A percentile compares a stretch with the other conserved stretches of the same genome.
These are phyloP conservation scores for Rhodophaea formosa DNA, from an alignment of 2,888 invertebrate species.

Conservation along the genomic window DNA sequence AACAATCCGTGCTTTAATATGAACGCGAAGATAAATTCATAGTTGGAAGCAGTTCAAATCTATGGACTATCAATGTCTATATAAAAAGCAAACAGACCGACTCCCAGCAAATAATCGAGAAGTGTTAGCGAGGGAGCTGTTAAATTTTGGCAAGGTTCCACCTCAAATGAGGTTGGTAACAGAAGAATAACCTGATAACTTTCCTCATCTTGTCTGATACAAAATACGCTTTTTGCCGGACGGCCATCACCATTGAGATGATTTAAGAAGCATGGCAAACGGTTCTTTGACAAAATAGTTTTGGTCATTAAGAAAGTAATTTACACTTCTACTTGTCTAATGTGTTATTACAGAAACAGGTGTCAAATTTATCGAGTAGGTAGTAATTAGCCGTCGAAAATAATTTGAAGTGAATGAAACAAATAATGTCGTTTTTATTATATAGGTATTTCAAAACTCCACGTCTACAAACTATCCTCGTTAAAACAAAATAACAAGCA, in stretches of 20 bases:
- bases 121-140: slow-evolving; percentile 32
- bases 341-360: no score
- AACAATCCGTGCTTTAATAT: neutral
- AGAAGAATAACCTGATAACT: slow-evolving; percentile 20
- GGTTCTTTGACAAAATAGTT: no score
- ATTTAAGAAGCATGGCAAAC: no score
- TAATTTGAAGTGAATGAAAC: no score
- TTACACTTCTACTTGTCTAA: no score
- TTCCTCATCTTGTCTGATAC: no score
- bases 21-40: slow-evolving; percentile 1
- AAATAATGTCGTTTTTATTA: no score
- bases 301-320: no score
- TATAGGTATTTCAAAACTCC: neutral
- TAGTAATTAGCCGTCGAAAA: no score
- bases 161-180: slow-evolving; percentile 33
- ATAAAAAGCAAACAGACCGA: slow-evolving; percentile 17
- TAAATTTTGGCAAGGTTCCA: slow-evolving; percentile 53
- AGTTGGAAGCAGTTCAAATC: slow-evolving; percentile 8
- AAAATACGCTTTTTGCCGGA: no score
- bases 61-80: slow-evolving; percentile 15
- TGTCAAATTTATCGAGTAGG: no score
- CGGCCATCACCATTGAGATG: no score
- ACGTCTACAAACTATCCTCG: neutral
- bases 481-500: neutral
- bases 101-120: slow-evolving; percentile 34